A percentile compares a stretch with the other conserved stretches of the same genome.
Conservation (phyloP, 2,797 vertebrate species). For the Cercopithecus petaurista region DNA sequence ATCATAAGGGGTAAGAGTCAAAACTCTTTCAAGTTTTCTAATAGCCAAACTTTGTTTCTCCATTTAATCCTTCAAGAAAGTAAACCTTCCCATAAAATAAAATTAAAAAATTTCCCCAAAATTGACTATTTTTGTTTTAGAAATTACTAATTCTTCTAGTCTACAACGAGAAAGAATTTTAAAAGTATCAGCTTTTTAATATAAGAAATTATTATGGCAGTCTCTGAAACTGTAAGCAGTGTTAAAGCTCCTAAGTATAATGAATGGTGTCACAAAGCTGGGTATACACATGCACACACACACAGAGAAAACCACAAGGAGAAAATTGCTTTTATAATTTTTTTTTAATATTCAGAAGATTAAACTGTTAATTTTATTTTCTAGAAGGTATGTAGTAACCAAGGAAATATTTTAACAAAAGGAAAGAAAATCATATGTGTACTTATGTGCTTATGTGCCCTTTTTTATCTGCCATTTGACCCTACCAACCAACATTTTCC, state of each 20-base stretch:
- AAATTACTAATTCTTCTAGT: background rate
- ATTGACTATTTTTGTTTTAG: background rate
- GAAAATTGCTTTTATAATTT: background rate
- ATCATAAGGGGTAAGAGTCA: background rate
- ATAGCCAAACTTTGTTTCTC: background rate
- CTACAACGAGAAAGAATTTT: background rate
- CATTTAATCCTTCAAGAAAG: background rate
- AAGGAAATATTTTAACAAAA: conserved; percentile 1
- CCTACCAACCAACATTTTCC: background rate
- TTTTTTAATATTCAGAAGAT: background rate
- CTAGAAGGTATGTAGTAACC: background rate
- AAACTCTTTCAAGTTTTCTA: background rate
- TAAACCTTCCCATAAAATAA: background rate
- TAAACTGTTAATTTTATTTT: background rate
- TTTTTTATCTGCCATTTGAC: conserved; percentile 12
- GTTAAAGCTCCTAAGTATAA: background rate
- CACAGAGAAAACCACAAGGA: background rate
- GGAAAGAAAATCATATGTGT: background rate
- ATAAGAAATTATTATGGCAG: background rate
- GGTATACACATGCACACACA: background rate
- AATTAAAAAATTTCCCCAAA: background rate
- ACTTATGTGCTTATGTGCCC: background rate
- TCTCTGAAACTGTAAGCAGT: background rate
- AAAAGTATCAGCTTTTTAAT: background rate
- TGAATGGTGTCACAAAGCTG: background rate